Conservation (phyloP, 2,888 invertebrate genomes). For the Linnaemya vulpina region DNA sequence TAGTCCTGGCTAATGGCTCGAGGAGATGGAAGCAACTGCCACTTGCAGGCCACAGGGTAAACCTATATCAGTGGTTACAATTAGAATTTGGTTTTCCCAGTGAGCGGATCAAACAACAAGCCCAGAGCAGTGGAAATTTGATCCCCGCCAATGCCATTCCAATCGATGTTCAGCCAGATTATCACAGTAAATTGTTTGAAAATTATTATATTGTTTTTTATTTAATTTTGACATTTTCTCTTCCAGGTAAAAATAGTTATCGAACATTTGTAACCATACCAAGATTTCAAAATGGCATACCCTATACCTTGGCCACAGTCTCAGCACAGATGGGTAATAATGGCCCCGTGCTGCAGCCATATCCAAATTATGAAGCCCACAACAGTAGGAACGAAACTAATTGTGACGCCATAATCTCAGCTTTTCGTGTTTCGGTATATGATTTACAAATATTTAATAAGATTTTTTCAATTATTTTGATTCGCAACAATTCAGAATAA, state of each 20-base stretch:
- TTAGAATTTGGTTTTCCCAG: slow-evolving; percentile 87
- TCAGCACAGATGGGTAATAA: slow-evolving; percentile 83
- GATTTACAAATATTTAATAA: background rate
- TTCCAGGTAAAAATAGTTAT: slow-evolving; percentile 77
- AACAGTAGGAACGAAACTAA: slow-evolving; percentile 84
- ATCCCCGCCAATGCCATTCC: slow-evolving; percentile 86
- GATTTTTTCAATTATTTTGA: too few relatives aligned
- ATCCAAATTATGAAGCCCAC: slow-evolving; percentile 88
- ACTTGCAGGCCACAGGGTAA: background rate
- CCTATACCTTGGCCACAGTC: slow-evolving; percentile 88
- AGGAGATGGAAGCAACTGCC: background rate
- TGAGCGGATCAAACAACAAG: slow-evolving; percentile 82
- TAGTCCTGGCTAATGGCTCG: background rate
- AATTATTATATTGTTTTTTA: background rate
- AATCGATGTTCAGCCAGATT: slow-evolving; percentile 81
- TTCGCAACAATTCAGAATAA: too few relatives aligned
- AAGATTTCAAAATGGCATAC: slow-evolving; percentile 88
- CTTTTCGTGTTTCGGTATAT: slow-evolving; percentile 89
- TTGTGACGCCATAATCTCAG: slow-evolving; percentile 89
- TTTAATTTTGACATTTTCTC: background rate
- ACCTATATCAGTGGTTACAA: slow-evolving; percentile 86
- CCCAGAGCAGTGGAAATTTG: slow-evolving; percentile 84
- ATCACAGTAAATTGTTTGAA: slow-evolving; percentile 58
- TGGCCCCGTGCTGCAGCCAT: slow-evolving; percentile 85
- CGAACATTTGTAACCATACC: slow-evolving; percentile 89